These are phyloP conservation scores for Willowsia nigromaculata DNA, from an alignment of 2,888 invertebrate species.

Conservation along the genomic window DNA sequence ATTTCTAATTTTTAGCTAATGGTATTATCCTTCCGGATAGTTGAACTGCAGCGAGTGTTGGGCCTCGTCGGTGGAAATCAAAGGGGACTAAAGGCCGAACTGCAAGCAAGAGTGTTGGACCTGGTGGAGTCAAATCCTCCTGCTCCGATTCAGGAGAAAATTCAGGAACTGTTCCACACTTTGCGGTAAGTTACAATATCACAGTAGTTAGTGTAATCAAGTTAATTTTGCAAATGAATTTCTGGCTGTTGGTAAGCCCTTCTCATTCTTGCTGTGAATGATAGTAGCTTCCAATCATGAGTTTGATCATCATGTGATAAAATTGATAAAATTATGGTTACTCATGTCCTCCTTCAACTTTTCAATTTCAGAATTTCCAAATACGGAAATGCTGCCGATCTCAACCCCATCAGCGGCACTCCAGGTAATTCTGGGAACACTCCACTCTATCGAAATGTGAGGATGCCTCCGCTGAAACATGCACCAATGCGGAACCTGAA, in stretches of 20 bases:
- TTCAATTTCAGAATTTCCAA: not conserved
- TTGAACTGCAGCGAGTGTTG: slow-evolving; percentile 91
- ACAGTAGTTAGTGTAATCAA: too few species aligned
- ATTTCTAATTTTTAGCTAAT: slow-evolving; percentile 80
- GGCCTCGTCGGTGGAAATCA: slow-evolving; percentile 90
- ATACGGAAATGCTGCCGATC: not conserved
- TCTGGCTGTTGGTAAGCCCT: too few species aligned
- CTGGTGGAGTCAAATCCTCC: slow-evolving; percentile 86
- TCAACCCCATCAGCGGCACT: not conserved
- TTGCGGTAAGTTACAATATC: slow-evolving; percentile 83
- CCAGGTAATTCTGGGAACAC: not conserved
- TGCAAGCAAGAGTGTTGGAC: slow-evolving; percentile 87
- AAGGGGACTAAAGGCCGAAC: slow-evolving; percentile 89
- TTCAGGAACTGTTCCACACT: slow-evolving; percentile 86
- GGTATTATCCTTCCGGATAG: slow-evolving; percentile 88
- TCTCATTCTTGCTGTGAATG: not conserved
- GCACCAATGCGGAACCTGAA: too few species aligned
- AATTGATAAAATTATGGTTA: too few species aligned
- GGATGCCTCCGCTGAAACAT: slow-evolving; percentile 87
- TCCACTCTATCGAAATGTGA: not conserved
- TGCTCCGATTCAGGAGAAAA: slow-evolving; percentile 84
- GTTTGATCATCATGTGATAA: too few species aligned
- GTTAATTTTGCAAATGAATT: too few species aligned
- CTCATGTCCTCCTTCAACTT: not conserved
- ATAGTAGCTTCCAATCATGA: too few species aligned